Evolutionary conservation across 2,113 vertebrate genomes (phyloP), one percentile per base, ranked within the genome.

Genomic region (Mastomys coucha): DNA sequence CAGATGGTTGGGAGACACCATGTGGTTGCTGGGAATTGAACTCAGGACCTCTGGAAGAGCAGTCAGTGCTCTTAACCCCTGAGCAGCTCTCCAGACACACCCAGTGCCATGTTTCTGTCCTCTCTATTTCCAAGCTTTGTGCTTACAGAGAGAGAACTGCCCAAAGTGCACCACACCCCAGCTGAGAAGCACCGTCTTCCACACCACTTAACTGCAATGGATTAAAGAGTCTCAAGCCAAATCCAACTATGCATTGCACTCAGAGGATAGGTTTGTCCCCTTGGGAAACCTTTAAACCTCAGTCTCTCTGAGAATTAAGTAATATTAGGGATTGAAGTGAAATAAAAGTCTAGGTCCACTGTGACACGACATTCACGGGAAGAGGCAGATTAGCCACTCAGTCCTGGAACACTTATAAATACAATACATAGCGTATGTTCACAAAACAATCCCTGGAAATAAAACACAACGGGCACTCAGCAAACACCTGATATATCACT

Each of bases 401-500:
- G 81, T 98, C 70, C 96, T 97, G 92, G 72, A 97, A 96, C 91
- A 95, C 96, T 97, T 97, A 97, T 2, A 88, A 89, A 97, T 97
- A 96, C 85, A 97, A 98, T 78, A 97, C 91, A 98, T 16, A 96
- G 93, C 95, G 96, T 88, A 94, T 97, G 94, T 91, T 98, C 96
- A 97, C 96, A 95, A 97, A 98, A 98, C 89, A 94, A 96, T 97
- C 97, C 94, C 85, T 90, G 72, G 92, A 98, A 98, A 98, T 97
- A 97, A 28, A 49, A 89, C 96, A 49, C 80, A 81, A 96, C 92
- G 78, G 91, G 89, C 95, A 97, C 76, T 97, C 88, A 91, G 82
- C 90, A 96, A 97, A 96, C 95, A 98, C 4, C 26, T 98, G 91
- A 95, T 72, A 95, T 72, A 96, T 84, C 91, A 82, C 85, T 58